A percentile compares a stretch with the other conserved stretches of the same genome.
Conservation (phyloP, 1,140 invertebrate genomes). For the Bombus affinis region DNA sequence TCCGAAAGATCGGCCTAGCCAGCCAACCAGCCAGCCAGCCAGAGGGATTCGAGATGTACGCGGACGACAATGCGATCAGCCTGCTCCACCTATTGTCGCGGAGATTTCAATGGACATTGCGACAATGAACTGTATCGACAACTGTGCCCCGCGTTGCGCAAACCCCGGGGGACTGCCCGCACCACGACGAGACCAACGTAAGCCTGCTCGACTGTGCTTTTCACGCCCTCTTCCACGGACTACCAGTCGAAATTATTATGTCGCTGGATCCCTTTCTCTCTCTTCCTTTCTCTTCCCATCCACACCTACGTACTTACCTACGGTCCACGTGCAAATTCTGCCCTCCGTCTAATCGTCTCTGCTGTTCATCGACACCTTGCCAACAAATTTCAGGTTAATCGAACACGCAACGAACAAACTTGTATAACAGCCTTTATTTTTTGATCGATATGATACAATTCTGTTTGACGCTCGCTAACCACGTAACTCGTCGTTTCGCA, state of each 20-base stretch:
- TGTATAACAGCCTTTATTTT: conserved; percentile 80
- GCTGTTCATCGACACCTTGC: too few species aligned
- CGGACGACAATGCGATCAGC: conserved; percentile 72
- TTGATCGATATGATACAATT: conserved; percentile 68
- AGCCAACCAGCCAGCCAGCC: not conserved
- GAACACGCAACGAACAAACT: conserved; percentile 49
- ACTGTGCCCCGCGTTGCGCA: conserved; percentile 70
- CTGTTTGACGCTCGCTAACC: conserved; percentile 37
- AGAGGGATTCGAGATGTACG: not conserved
- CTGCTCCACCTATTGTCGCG: conserved; percentile 65
- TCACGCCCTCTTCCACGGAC: conserved; percentile 76
- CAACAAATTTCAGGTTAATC: not conserved
- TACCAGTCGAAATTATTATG: conserved; percentile 58
- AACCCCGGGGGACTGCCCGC: conserved; percentile 61
- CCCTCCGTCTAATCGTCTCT: not conserved
- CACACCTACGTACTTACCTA: not conserved
- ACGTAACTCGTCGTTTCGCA: too few species aligned
- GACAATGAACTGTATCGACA: conserved; percentile 78
- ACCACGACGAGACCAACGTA: conserved; percentile 48
- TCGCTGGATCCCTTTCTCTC: conserved; percentile 22
- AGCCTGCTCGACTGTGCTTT: conserved; percentile 80
- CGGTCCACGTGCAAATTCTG: conserved; percentile 2
- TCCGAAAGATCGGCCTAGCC: conserved; percentile 40
- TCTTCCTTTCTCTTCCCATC: not conserved
- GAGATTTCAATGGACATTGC: conserved; percentile 77